Base-by-base conservation (phyloP, 1,140 invertebrate genomes). In the Harpegnathos saltator region DNA sequence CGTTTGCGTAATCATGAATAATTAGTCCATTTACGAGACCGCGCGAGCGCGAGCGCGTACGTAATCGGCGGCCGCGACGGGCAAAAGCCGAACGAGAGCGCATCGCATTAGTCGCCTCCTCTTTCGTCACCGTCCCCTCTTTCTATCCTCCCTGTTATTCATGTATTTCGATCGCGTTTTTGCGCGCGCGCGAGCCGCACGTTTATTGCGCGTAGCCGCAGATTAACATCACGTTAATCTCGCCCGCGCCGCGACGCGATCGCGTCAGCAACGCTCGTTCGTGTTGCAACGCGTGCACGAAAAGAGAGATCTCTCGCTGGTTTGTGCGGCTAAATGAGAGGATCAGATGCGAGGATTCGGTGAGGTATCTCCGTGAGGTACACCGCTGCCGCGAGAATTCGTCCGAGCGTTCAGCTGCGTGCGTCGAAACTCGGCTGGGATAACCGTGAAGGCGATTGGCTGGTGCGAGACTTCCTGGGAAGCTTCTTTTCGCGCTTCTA, bases 91-190 rank as follows among this genome's bases (percentile, higher is more conserved):
- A 62, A 56, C 50, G 77, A 82, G 77, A 82, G 48, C 29, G 50
- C 84, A 58, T 65, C 83, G 68, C 82, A 89, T 93, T 89, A 92
- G 92, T 92, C 92, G 90, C 88, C n/a, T n/a, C n/a, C n/a, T n/a
- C n/a, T n/a, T n/a, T n/a, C n/a, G n/a, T n/a, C n/a, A n/a, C n/a
- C n/a, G n/a, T n/a, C n/a, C n/a, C n/a, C n/a, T n/a, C n/a, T n/a
- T n/a, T n/a, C n/a, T n/a, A n/a, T n/a, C n/a, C n/a, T n/a, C n/a
- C 83, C 89, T 83, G 89, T 91, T 92, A 89, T 91, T 93, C 92
- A 92, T 92, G 92, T 89, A 90, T 92, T 92, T 93, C 93, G 91
- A 93, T 93, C 81, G 85, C 71, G 92, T 91, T 93, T 92, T 89
- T 89, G 24, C 75, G 58, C n/a, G 24, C 75, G 58, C n/a, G 15